Percentiles rank a stretch among this genome's conserved stretches.
Evolutionary conservation across 2,888 invertebrate genomes (phyloP).

Genomic region (Pristionchus exspectatus): DNA sequence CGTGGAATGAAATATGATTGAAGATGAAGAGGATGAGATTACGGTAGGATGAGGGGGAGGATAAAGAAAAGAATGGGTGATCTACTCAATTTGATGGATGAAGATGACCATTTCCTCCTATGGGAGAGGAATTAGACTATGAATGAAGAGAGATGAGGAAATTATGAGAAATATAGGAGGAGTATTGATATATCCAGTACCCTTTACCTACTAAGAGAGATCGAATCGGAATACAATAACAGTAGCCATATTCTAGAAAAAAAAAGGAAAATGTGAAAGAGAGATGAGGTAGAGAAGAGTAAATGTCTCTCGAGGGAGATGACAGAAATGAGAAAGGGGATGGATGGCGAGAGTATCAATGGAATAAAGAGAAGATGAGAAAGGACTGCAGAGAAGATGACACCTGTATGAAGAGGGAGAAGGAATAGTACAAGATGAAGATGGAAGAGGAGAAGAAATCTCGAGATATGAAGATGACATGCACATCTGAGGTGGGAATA

Average conservation of each 20-base stretch:
- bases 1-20: not conserved
- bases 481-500: constrained; percentile 27
- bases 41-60: constrained; percentile 37
- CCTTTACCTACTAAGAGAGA: not conserved
- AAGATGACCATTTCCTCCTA: not conserved
- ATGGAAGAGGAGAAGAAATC: constrained; percentile 20
- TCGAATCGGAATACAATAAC: constrained; percentile 1
- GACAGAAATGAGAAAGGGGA: constrained; percentile 35
- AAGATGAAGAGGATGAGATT: not conserved
- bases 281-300: constrained; percentile 26
- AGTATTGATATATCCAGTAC: not conserved
- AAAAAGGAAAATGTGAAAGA: constrained; percentile 1
- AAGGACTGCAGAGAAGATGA: constrained; percentile 19
- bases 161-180: not conserved
- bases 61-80: not conserved
- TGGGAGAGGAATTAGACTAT: constrained; percentile 8
- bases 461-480: constrained; percentile 38
- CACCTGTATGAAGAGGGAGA: constrained; percentile 23
- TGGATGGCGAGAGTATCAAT: not conserved
- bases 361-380: not conserved
- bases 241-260: constrained; percentile 19
- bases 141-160: not conserved
- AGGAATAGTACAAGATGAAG: constrained; percentile 31
- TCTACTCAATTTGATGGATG: not conserved
- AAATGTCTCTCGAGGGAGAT: constrained; percentile 44